Percentiles rank a stretch among this genome's conserved stretches.
phyloP scores from a whole-genome alignment of 2,888 invertebrate genomes.

The Smittia aterrima region DNA sequence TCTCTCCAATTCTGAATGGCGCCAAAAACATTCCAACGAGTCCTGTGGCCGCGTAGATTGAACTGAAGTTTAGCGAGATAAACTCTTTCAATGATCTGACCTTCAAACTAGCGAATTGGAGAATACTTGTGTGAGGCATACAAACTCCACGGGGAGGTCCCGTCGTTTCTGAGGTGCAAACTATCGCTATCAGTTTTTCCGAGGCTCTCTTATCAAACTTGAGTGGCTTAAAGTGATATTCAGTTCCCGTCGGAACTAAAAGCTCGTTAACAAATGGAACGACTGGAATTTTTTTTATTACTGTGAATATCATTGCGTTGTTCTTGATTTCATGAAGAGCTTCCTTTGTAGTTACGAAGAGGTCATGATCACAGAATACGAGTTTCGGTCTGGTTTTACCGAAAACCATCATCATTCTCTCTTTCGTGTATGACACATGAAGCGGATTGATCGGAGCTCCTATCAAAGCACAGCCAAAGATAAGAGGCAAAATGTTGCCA shows the following conservation, averaged over 20 bases:
- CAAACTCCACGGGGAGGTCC: constrained; percentile 18
- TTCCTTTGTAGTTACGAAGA: constrained; percentile 18
- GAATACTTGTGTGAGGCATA: constrained; percentile 27
- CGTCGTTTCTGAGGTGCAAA: constrained; percentile 4
- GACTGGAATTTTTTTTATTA: constrained; percentile 24
- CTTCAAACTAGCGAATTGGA: not conserved
- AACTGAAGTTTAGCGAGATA: constrained; percentile 24
- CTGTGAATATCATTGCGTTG: constrained; percentile 32
- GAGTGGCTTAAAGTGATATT: constrained; percentile 19
- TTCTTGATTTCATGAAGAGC: constrained; percentile 30
- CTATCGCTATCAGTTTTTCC: constrained; percentile 29
- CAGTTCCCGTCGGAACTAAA: constrained; percentile 28
- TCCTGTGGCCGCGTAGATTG: constrained; percentile 11
- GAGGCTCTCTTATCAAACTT: constrained; percentile 24
- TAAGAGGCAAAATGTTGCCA: constrained; percentile 48
- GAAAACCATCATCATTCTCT: constrained; percentile 27
- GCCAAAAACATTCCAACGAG: constrained; percentile 24
- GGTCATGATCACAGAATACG: constrained; percentile 32
- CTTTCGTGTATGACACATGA: constrained; percentile 30
- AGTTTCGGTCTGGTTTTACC: not conserved
- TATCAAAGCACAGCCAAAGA: constrained; percentile 45
- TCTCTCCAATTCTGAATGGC: constrained; percentile 28
- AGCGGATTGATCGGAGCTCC: constrained; percentile 51
- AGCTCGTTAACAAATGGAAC: constrained; percentile 36
- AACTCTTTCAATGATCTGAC: not conserved